Evolutionary conservation across 2,888 invertebrate genomes (phyloP), one percentile per base, ranked within the genome.

Genomic region (Macropis europaea): DNA sequence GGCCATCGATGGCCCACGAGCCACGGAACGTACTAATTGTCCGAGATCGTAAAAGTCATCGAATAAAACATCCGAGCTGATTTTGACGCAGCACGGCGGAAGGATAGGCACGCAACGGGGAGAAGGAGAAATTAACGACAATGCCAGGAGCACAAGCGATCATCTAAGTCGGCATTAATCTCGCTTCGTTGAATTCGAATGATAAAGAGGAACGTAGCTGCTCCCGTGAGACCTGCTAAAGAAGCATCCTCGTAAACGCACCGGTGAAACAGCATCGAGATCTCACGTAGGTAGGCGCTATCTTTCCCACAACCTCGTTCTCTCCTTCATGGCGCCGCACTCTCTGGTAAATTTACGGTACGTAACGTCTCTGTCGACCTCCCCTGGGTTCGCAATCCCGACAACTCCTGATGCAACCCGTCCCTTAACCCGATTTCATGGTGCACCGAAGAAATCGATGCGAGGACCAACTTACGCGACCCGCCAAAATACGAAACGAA

Each of bases 251-350:
- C 73, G 61, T 77, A 72, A 77, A 70, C 56, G 70, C 57, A 45
- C 22, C 47, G 43, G 50, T 57, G 57, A 52, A 73, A 63, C 67
- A 48, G 53, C 63, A 69, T 63, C 52, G 59, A 62, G 76, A 77
- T 67, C 69, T 76, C 76, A 52, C 73, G 64, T 66, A 76, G 53
- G 52, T 0, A 57, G 68, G 50, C 73, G 76, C 77, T 84, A 87
- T 84, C 86, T 88, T 79, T 88, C 88, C 87, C 88, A 88, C 88
- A 88, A 88, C 86, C 87, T 85, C 86, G 76, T 76, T 71, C 43
- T 66, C 57, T 52, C 57, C 59, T 57, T 64, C 59, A 45, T 68
- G 67, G 42, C 47, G 30, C 36, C 42, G 54, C 36, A 42, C 36
- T 82, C 78, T 82, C 38, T 86, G 82, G 84, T 83, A 84, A 87